phyloP scores from a whole-genome alignment of 2,113 vertebrate species.

The Ginglymostoma cirratum region DNA sequence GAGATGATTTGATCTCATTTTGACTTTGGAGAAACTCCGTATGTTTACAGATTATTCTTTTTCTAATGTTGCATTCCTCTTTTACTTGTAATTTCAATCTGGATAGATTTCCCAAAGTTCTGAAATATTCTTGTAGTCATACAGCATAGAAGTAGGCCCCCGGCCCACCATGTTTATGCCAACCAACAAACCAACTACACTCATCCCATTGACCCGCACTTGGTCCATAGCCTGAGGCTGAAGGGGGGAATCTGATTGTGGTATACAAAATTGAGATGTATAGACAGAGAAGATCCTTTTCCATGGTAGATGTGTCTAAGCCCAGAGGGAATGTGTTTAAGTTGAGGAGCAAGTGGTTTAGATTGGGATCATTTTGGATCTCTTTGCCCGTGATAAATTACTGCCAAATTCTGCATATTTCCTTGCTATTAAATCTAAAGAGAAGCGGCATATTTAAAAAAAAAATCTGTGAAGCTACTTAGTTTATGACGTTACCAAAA shows the following conservation, averaged over 20 bases:
- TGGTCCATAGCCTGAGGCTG: too few species aligned
- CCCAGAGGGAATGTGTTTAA: too few species aligned
- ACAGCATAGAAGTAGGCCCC: too few species aligned
- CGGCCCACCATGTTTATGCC: too few species aligned
- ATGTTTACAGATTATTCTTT: not conserved
- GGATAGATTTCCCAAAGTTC: not conserved
- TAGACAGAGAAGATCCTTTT: too few species aligned
- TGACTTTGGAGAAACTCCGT: not conserved
- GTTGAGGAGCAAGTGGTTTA: too few species aligned
- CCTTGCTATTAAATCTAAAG: not conserved
- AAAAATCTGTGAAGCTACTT: not conserved
- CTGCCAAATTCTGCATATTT: not conserved
- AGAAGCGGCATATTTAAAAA: not conserved
- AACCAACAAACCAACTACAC: too few species aligned
- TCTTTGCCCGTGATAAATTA: not conserved
- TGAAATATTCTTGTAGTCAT: not conserved
- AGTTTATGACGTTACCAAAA: not conserved
- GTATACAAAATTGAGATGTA: too few species aligned
- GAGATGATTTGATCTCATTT: not conserved
- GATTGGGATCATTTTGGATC: not conserved
- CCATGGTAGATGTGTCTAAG: too few species aligned
- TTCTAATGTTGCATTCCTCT: not conserved
- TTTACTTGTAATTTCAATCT: not conserved
- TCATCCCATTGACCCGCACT: too few species aligned
- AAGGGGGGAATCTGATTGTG: too few species aligned